Percentiles rank a stretch among this genome's conserved stretches.
phyloP scores from a whole-genome alignment of 2,113 vertebrate species.

The Hypocryptadius cinnamomeus region DNA sequence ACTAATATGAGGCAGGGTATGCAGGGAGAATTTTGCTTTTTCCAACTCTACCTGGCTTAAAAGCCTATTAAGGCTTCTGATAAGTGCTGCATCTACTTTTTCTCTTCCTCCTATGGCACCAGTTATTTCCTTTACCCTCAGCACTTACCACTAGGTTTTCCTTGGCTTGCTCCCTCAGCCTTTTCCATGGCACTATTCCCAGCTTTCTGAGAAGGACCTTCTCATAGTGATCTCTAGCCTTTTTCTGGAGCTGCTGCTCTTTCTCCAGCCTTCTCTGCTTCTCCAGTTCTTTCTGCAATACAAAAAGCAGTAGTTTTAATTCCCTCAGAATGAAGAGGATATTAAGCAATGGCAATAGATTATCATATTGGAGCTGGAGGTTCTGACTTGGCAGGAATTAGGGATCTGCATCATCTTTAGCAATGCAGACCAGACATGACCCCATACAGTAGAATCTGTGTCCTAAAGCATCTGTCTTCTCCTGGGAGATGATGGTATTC shows the following conservation, averaged over 20 bases:
- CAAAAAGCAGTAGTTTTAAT: not conserved
- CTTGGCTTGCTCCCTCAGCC: conserved; percentile 68
- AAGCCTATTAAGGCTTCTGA: not conserved
- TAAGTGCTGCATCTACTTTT: not conserved
- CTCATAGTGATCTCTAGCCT: conserved; percentile 77
- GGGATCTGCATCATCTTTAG: not conserved
- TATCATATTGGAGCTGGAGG: not conserved
- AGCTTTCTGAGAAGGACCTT: conserved; percentile 69
- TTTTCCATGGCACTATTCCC: conserved; percentile 87
- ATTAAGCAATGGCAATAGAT: not conserved
- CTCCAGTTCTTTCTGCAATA: conserved; percentile 81
- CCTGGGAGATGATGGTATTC: not conserved
- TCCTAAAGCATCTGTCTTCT: not conserved
- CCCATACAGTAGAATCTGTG: not conserved
- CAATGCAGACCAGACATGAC: not conserved
- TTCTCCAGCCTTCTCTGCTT: conserved; percentile 74
- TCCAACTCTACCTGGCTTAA: not conserved
- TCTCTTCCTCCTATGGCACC: not conserved
- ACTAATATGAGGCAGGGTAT: not conserved
- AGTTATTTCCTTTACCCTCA: not conserved
- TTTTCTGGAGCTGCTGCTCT: conserved; percentile 69
- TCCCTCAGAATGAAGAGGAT: not conserved
- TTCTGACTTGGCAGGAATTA: not conserved
- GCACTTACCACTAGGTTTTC: conserved; percentile 72
- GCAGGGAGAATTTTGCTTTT: not conserved